Evolutionary conservation across 2,113 vertebrate species (phyloP), one percentile per base, ranked within the genome.

Genomic region (Jaculus jaculus): DNA sequence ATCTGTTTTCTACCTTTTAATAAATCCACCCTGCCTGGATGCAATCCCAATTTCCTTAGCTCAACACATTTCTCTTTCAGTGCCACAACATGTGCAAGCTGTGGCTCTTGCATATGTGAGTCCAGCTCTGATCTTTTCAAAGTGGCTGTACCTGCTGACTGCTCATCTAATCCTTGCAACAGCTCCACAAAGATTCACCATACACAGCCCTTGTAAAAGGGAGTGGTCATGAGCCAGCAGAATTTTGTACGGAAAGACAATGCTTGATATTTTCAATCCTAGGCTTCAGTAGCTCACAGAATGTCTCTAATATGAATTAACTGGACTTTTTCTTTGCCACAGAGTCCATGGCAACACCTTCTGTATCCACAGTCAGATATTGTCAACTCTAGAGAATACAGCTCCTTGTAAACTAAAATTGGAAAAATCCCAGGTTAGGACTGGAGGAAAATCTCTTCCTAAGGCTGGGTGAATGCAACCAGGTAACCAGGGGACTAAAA

Each of bases 11-110:
- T 32, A 8, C 8, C 75, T 74, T 66, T 73, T n/a, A 61, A 34
- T 42, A 72, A 4, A 23, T 30, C n/a, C 51, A 5, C 68, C 66
- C 51, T 58, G 3, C 68, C 71, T 65, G 16, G 28, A 65, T 12
- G 83, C 63, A 61, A n/a, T 5, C 21, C 61, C 47, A 32, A 8
- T 20, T 1, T 72, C 51, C 13, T 68, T 47, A 20, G 30, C 28
- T 61, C 42, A 37, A 2, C 1, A 6, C 9, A 18, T 18, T 74
- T 81, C 54, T 68, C 72, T 61, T 51, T 12, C 71, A 65, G 24
- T 20, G 16, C 87, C 11, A 0, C 7, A 7, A 1, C 0, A 1
- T 47, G 32, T 26, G 3, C 3, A 17, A 51, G 30, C 13, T 15
- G 7, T 5, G 11, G 3, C 30, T 32, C 65, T 65, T 37, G 18